Evolutionary conservation across 1,140 invertebrate species (phyloP), one percentile per base, ranked within the genome.

Genomic region (Drosophila ironensis): DNA sequence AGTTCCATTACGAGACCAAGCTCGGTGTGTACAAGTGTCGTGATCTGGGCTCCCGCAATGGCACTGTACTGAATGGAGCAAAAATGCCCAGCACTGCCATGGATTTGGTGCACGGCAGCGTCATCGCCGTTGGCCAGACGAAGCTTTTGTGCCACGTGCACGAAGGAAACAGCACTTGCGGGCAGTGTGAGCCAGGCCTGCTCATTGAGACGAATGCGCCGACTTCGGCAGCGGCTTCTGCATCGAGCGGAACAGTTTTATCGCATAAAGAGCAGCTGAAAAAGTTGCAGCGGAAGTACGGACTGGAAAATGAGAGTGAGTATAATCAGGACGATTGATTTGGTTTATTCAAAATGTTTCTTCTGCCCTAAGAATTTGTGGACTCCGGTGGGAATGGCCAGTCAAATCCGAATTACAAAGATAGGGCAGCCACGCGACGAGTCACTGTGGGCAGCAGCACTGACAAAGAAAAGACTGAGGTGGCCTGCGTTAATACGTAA

Each of bases 21-120:
- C 91, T 91, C 27, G 91, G 91, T 9, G 86, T 90, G 1, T 98
- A 97, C 86, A 91, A 93, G 40, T 92, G 96, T 0, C 91, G 92
- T n/a, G 97, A 98, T 90, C 80, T 95, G 41, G 96, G 96, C 5
- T 98, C 96, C 24, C 93, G 95, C 77, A 98, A 97, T 90, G 97
- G 97, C 1, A 98, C 96, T 0, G 92, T 94, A 48, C 80, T 98
- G 2, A 97, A 98, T 91, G 94, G 95, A 0, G 92, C 91, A 22
- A 91, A 95, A 57, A 91, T 98, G 73, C 92, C 93, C 57, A 96
- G 95, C 72, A 91, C 93, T 11, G 90, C 92, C 0, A 61, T 84
- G 53, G 91, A 92, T 74, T 75, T 97, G 27, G 89, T 91, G 0
- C 96, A 98, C 88, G 96, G 95, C 3, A 96, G 95, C 78, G 91